These are phyloP conservation scores for Euphonia xanthogaster DNA, from an alignment of 2,797 vertebrate genomes.

Conservation along the genomic window DNA sequence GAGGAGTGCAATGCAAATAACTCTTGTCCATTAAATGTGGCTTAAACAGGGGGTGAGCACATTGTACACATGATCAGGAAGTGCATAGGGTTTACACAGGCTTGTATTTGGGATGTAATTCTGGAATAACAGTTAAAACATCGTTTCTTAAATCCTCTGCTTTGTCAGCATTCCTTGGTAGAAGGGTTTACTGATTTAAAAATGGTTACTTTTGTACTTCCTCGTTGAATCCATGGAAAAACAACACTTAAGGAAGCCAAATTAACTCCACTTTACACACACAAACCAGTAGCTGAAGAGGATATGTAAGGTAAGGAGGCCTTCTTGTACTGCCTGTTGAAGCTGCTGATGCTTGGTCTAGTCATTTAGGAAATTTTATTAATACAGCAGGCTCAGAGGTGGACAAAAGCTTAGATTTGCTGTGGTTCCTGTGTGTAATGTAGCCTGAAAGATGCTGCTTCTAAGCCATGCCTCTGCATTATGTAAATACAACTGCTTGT, in stretches of 20 bases:
- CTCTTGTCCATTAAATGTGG: not conserved
- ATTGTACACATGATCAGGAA: not conserved
- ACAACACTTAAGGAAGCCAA: not conserved
- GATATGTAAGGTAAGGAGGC: not conserved
- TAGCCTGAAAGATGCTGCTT: not conserved
- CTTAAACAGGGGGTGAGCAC: not conserved
- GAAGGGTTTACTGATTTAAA: not conserved
- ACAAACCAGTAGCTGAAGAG: rapidly evolving
- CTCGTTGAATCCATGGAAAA: not conserved
- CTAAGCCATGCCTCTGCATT: not conserved
- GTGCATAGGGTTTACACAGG: rapidly evolving
- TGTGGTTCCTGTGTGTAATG: rapidly evolving
- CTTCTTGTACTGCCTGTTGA: not conserved
- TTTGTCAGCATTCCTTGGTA: not conserved
- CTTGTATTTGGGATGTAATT: not conserved
- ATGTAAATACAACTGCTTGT: not conserved
- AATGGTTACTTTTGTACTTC: not conserved
- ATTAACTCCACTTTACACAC: not conserved
- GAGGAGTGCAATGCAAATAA: not conserved
- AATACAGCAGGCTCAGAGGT: not conserved
- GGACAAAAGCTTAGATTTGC: not conserved
- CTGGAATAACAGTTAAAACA: not conserved
- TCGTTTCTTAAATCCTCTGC: not conserved
- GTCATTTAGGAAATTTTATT: not conserved
- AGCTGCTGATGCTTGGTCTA: not conserved